Base-by-base conservation (phyloP, 2,797 vertebrate genomes). In the Brotula barbata region DNA sequence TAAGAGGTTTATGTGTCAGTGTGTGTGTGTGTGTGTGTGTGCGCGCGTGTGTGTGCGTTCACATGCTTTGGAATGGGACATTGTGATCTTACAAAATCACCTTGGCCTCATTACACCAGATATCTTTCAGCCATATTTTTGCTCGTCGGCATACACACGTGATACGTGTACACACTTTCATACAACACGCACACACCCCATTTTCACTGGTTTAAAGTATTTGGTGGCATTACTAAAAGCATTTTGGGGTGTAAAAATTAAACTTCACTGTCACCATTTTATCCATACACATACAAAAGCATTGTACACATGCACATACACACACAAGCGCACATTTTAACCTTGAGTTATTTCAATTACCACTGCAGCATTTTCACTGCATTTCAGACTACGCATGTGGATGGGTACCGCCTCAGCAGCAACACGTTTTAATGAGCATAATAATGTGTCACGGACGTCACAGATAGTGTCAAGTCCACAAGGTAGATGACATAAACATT, bases 31-130 rank as follows among this genome's bases (percentile, higher is more conserved):
- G 31, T 33, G 31, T 33, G 31, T 33, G 31, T 33, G 31, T 33
- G 9, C 11, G 5, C 11, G 31, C 11, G 31, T 33, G 31, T 33
- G 31, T 33, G 31, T 33, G 31, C 11, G 31, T 33, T 6, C 11
- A 9, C 11, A 9, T 33, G 31, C 51, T 40, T 46, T 39, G 60
- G 53, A 79, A 59, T 62, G 49, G 54, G 75, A 66, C 21, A 47
- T 68, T 78, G 75, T 68, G 57, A 55, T 23, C 64, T 68, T 77
- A 78, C 81, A 81, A 33, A 86, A 85, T 87, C 79, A 85, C 72
- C 70, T 77, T 85, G 78, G 73, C 80, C 84, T 86, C 73, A 78
- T 82, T 82, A 77, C 50, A 79, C 25, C 36, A 70, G 60, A 71
- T 70, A 73, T 67, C 63, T 65, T 58, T 69, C 58, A 63, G 46